Percentiles rank a stretch among this genome's conserved stretches.
phyloP scores from a whole-genome alignment of 1,140 invertebrate genomes.

The Drosophila oshimai region DNA sequence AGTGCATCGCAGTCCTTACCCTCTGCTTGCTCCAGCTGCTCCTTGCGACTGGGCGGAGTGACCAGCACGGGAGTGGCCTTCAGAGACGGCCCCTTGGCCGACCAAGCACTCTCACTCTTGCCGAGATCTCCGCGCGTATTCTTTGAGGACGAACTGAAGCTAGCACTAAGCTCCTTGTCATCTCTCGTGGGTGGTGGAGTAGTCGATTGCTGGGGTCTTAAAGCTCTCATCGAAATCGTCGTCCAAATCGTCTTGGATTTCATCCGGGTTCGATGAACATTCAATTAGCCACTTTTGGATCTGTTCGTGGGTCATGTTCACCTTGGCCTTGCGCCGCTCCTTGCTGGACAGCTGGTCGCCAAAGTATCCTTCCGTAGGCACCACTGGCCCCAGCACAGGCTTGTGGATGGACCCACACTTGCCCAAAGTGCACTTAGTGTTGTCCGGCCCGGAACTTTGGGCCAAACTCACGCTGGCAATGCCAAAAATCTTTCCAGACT shows the following conservation, averaged over 20 bases:
- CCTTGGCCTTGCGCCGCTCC: constrained; percentile 85
- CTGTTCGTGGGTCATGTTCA: constrained; percentile 89
- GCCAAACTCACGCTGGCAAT: constrained; percentile 82
- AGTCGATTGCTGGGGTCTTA: constrained; percentile 63
- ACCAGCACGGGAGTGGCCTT: constrained; percentile 77
- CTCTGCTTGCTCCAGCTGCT: constrained; percentile 12
- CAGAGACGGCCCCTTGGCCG: constrained; percentile 74
- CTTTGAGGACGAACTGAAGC: constrained; percentile 76
- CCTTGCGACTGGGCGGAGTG: constrained; percentile 16
- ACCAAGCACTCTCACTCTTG: constrained; percentile 80
- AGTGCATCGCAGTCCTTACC: constrained; percentile 31
- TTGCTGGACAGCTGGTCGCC: constrained; percentile 78
- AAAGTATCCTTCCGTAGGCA: constrained; percentile 78
- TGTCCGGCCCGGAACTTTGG: constrained; percentile 80
- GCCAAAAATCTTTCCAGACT: constrained; percentile 83
- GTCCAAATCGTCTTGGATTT: constrained; percentile 84
- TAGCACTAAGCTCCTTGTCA: constrained; percentile 68
- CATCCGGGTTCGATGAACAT: constrained; percentile 84
- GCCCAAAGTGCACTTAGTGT: constrained; percentile 82
- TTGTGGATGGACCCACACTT: constrained; percentile 82
- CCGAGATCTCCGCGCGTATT: constrained; percentile 71
- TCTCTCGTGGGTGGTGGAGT: constrained; percentile 70
- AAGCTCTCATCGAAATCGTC: constrained; percentile 78
- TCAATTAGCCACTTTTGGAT: constrained; percentile 89
- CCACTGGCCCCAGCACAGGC: constrained; percentile 76